Evolutionary conservation across 2,113 vertebrate genomes (phyloP).

Genomic region (Proteles cristata): DNA sequence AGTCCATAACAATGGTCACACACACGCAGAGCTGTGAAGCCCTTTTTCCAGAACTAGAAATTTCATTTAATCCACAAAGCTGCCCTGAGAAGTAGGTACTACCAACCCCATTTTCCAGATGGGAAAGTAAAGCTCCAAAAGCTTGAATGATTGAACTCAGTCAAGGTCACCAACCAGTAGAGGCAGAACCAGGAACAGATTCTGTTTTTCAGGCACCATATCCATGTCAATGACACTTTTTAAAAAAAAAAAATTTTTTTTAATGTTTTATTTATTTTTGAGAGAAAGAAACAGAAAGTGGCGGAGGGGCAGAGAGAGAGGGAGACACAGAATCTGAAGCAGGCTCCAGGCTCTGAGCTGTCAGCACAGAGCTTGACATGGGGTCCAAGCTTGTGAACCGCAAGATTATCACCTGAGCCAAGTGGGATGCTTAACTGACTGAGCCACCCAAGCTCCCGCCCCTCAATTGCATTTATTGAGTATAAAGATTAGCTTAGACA

Average conservation of each 20-base stretch:
- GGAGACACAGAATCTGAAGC: too few species aligned
- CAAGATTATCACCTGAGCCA: too few species aligned
- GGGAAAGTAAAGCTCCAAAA: background rate
- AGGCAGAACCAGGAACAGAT: background rate
- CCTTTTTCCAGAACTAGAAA: background rate
- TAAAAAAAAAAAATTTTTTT: too few species aligned
- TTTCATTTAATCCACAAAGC: background rate
- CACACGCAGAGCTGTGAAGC: background rate
- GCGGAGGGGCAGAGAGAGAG: too few species aligned
- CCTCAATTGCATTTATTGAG: background rate
- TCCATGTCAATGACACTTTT: background rate
- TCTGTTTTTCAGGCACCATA: background rate
- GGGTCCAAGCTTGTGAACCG: too few species aligned
- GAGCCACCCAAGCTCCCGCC: too few species aligned
- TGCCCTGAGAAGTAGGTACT: background rate
- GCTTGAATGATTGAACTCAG: background rate
- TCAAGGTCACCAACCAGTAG: background rate
- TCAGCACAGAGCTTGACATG: too few species aligned
- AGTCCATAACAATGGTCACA: background rate
- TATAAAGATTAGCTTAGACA: background rate
- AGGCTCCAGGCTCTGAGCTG: too few species aligned
- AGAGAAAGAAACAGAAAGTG: too few species aligned
- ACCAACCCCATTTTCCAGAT: background rate
- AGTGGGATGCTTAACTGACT: too few species aligned
- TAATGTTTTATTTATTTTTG: too few species aligned